Evolutionary conservation across 1,140 invertebrate species (phyloP).

Genomic region (Euura saliciscinereae): DNA sequence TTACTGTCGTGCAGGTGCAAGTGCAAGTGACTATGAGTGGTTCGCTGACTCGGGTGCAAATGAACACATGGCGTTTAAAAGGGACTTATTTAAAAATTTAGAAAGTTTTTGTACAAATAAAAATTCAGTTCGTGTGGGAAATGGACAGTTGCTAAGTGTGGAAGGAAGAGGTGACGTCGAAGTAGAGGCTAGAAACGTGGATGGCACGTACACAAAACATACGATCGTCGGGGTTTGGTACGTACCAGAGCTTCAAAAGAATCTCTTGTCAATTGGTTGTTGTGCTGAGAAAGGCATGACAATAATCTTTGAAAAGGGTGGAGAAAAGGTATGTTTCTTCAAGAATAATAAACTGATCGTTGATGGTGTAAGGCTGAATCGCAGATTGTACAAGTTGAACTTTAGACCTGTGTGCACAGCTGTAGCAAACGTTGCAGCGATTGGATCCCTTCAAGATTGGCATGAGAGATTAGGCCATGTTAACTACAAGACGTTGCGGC

Average conservation of each 20-base stretch:
- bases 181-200: background rate
- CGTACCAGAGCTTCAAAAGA: conserved; percentile 20
- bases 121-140: conserved; percentile 16
- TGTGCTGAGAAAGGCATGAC: conserved; percentile 22
- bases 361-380: too few relatives aligned
- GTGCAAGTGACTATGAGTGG: too few relatives aligned
- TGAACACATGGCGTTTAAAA: conserved; percentile 27
- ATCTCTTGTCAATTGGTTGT: conserved; percentile 28
- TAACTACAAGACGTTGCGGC: conserved; percentile 8
- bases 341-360: too few relatives aligned
- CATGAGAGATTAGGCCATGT: conserved; percentile 10
- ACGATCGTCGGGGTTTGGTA: conserved; percentile 17
- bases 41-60: conserved; percentile 42
- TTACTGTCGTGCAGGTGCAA: too few relatives aligned
- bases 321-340: too few relatives aligned
- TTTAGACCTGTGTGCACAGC: background rate
- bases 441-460: background rate
- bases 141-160: conserved; percentile 19
- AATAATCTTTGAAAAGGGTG: too few relatives aligned
- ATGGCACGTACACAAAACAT: background rate
- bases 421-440: background rate
- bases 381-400: background rate
- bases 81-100: conserved; percentile 18
- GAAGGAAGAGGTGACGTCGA: conserved; percentile 20
- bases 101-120: conserved; percentile 10